These are phyloP conservation scores for Diabrotica balteata DNA, from an alignment of 2,888 invertebrate genomes.

Conservation along the genomic window DNA sequence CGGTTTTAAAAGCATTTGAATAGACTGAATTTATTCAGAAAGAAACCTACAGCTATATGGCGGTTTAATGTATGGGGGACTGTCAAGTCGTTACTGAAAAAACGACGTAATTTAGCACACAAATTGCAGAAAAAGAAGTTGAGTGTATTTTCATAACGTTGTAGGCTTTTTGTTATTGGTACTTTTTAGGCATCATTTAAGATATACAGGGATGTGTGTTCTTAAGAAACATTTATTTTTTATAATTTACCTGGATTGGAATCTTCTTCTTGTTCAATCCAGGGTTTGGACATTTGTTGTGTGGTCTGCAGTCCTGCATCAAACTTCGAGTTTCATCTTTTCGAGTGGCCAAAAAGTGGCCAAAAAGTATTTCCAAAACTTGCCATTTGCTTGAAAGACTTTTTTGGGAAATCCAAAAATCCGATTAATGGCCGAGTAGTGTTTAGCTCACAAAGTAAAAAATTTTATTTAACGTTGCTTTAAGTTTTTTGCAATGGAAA, in stretches of 20 bases:
- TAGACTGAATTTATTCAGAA: background rate
- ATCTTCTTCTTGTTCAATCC: too few relatives aligned
- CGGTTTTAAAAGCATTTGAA: slow-evolving; percentile 5
- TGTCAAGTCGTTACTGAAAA: background rate
- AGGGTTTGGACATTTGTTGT: too few relatives aligned
- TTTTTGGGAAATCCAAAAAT: too few relatives aligned
- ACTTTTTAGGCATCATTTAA: background rate
- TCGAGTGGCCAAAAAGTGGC: too few relatives aligned
- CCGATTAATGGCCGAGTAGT: too few relatives aligned
- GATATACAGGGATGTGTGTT: background rate
- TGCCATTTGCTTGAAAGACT: too few relatives aligned
- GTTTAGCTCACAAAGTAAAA: too few relatives aligned
- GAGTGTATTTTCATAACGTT: background rate
- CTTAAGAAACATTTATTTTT: background rate
- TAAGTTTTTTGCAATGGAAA: too few relatives aligned
- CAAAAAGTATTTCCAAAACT: too few relatives aligned
- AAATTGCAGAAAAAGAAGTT: slow-evolving; percentile 1
- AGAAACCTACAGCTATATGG: background rate
- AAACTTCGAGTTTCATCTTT: too few relatives aligned
- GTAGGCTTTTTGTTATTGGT: background rate
- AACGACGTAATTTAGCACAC: background rate
- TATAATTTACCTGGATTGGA: background rate
- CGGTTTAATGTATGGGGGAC: slow-evolving; percentile 4
- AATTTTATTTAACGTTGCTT: too few relatives aligned
- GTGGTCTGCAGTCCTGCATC: too few relatives aligned